Conservation (phyloP, 2,113 vertebrate species). For the Falcunculus frontatus region DNA sequence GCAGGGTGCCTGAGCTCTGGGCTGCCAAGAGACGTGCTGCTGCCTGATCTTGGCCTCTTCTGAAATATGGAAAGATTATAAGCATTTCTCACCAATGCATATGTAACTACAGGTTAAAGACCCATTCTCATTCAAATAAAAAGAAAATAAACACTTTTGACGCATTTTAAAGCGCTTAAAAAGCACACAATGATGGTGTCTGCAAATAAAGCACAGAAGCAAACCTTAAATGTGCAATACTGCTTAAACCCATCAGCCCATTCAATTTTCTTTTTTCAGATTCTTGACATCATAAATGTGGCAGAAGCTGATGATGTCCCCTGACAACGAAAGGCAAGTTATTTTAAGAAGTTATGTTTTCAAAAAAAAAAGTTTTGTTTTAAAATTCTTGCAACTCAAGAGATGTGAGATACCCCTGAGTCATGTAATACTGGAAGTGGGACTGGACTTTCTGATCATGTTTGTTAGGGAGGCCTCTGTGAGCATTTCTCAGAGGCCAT, state of each 20-base stretch:
- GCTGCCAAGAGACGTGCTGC: not conserved
- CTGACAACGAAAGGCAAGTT: not conserved
- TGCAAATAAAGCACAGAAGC: not conserved
- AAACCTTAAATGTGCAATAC: not conserved
- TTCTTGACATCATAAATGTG: not conserved
- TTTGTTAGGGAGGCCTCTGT: not conserved
- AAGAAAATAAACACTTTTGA: not conserved
- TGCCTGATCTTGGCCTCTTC: not conserved
- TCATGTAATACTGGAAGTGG: not conserved
- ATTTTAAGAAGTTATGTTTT: not conserved
- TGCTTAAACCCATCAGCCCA: not conserved
- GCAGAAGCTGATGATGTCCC: not conserved
- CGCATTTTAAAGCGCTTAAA: not conserved
- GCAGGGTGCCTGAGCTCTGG: not conserved
- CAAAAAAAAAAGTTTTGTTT: not conserved
- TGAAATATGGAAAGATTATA: not conserved
- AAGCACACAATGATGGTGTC: rapidly evolving
- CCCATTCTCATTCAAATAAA: not conserved
- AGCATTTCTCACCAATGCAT: not conserved
- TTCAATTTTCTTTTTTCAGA: not conserved
- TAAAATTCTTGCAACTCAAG: not conserved
- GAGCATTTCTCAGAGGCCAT: not conserved
- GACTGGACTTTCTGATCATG: not conserved
- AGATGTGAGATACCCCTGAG: rapidly evolving
- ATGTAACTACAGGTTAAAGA: not conserved